These are phyloP conservation scores for Halcyon leucocephala DNA, from an alignment of 2,797 vertebrate genomes.

Conservation along the genomic window DNA sequence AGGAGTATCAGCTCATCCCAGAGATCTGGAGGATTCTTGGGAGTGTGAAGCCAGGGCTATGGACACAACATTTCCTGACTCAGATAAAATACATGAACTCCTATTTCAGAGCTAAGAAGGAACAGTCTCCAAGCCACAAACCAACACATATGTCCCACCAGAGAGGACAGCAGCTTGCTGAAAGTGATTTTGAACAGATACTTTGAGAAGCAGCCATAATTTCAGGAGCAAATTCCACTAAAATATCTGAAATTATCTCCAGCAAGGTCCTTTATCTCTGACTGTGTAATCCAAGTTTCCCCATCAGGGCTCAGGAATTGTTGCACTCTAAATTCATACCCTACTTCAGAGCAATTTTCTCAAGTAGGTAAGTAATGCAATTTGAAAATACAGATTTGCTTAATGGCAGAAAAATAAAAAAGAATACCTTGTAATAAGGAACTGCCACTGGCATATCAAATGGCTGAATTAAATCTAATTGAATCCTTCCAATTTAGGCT, in stretches of 20 bases:
- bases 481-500: not conserved
- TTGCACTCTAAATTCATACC: not conserved
- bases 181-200: not conserved
- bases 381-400: not conserved
- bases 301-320: not conserved
- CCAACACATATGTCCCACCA: not conserved
- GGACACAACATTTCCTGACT: not conserved
- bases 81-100: not conserved
- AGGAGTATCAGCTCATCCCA: not conserved
- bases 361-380: not conserved
- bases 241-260: conserved; percentile 7
- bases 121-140: not conserved
- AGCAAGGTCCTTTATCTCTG: not conserved
- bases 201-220: not conserved
- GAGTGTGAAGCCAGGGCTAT: not conserved
- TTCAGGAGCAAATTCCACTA: not conserved
- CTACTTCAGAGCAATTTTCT: not conserved
- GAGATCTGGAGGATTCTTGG: not conserved
- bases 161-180: not conserved
- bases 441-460: not conserved
- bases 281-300: not conserved
- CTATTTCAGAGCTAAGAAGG: not conserved
- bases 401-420: conserved; percentile 12
- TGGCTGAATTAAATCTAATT: conserved; percentile 1
- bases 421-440: not conserved